phyloP scores from a whole-genome alignment of 2,113 vertebrate genomes.

The Uria lomvia region DNA sequence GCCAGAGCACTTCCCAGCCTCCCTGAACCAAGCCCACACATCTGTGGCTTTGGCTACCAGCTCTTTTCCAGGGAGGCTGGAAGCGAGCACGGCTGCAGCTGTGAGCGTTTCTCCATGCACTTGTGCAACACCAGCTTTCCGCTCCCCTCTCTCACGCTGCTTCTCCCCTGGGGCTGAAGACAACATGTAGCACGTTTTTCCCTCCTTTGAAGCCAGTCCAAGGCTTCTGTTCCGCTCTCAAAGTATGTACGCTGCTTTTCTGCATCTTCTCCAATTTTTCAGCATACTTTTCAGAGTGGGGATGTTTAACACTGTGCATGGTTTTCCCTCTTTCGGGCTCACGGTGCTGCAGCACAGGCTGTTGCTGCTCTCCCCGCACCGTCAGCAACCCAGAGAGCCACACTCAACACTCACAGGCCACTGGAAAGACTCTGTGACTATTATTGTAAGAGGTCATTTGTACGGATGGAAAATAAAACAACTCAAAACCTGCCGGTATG shows the following conservation, averaged over 20 bases:
- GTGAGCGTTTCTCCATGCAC: neutral
- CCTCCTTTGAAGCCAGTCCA: slow-evolving; percentile 18
- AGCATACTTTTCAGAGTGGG: neutral
- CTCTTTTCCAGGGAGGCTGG: neutral
- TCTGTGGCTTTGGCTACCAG: neutral
- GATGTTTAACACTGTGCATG: neutral
- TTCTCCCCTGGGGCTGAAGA: neutral
- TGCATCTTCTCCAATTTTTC: neutral
- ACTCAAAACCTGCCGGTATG: neutral
- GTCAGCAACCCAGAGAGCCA: neutral
- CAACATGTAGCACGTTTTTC: neutral
- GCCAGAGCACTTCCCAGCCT: neutral
- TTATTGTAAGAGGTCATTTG: neutral
- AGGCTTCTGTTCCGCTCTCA: neutral
- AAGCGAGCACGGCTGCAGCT: neutral
- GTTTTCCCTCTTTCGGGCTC: neutral
- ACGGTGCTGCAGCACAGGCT: neutral
- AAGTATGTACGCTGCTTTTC: neutral
- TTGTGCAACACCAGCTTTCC: neutral
- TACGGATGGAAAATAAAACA: neutral
- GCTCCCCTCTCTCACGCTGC: neutral
- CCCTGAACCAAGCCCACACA: neutral
- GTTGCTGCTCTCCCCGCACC: neutral
- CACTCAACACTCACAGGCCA: neutral
- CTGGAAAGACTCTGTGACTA: neutral